A percentile compares a stretch with the other conserved stretches of the same genome.
These are phyloP conservation scores for Ctenochaetus hawaiiensis DNA, from an alignment of 2,797 vertebrate genomes.

Conservation along the genomic window DNA sequence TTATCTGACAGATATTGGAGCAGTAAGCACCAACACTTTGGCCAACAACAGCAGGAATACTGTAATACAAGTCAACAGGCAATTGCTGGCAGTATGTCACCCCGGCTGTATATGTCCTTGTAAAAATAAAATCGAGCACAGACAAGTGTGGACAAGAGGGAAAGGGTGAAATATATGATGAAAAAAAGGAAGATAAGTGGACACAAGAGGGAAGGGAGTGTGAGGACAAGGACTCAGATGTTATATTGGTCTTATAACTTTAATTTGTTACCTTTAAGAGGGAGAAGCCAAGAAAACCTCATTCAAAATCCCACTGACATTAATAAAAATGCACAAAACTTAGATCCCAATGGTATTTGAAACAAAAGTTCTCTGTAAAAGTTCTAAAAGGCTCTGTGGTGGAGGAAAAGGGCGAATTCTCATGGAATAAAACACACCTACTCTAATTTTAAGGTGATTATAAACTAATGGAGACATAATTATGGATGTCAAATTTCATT, in stretches of 20 bases:
- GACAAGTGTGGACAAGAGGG: constrained; percentile 55
- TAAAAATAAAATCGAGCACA: constrained; percentile 73
- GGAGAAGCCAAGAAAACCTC: not conserved
- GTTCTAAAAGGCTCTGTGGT: no score
- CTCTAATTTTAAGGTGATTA: no score
- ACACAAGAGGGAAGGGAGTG: not conserved
- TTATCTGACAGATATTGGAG: constrained; percentile 56
- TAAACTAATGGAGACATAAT: no score
- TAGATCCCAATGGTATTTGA: no score
- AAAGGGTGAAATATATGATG: constrained; percentile 57
- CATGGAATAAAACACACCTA: no score
- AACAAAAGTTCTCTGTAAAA: no score
- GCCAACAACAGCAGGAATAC: constrained; percentile 54
- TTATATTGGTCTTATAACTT: constrained; percentile 33
- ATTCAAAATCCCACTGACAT: not conserved
- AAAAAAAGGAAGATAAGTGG: constrained; percentile 34
- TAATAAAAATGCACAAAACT: not conserved
- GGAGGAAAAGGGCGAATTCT: no score
- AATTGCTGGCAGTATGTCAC: constrained; percentile 70
- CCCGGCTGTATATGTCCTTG: constrained; percentile 74
- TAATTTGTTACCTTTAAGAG: constrained; percentile 27
- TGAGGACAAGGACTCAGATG: not conserved
- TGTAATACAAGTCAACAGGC: constrained; percentile 52
- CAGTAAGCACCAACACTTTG: constrained; percentile 46
- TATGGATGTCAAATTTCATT: no score